Percentiles rank a stretch among this genome's conserved stretches.
Conservation (phyloP, 2,888 invertebrate genomes). For the Seira musarum region DNA sequence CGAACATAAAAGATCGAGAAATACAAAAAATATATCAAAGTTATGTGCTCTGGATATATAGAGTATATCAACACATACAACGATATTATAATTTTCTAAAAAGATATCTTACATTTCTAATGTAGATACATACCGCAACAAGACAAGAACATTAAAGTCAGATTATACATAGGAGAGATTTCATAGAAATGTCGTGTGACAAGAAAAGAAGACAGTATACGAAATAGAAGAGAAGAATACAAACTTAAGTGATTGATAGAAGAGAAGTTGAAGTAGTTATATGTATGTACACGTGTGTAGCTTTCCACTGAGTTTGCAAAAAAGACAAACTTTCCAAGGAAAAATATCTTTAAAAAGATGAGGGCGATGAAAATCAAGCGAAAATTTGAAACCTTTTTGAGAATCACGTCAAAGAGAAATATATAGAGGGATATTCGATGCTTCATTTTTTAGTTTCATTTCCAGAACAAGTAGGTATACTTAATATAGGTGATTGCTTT, state of each 20-base stretch:
- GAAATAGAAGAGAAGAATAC: too few species aligned
- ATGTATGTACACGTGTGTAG: too few species aligned
- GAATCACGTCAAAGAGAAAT: too few species aligned
- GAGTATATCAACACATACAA: not conserved
- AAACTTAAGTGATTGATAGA: too few species aligned
- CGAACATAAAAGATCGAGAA: slow-evolving; percentile 13
- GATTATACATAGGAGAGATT: not conserved
- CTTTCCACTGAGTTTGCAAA: too few species aligned
- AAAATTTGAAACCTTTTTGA: too few species aligned
- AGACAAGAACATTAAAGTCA: not conserved
- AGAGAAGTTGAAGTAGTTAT: too few species aligned
- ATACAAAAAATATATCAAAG: not conserved
- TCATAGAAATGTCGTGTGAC: not conserved
- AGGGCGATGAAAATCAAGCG: not conserved
- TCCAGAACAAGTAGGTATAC: not conserved
- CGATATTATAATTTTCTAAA: not conserved
- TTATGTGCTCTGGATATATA: slow-evolving; percentile 33
- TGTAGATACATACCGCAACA: not conserved
- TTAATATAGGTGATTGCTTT: not conserved
- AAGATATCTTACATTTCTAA: not conserved
- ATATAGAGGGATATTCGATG: too few species aligned
- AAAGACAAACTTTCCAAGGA: too few species aligned
- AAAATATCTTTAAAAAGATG: too few species aligned
- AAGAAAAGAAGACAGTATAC: too few species aligned
- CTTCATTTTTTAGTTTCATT: not conserved